phyloP scores from a whole-genome alignment of 1,140 invertebrate species.

The Anastrepha ludens region DNA sequence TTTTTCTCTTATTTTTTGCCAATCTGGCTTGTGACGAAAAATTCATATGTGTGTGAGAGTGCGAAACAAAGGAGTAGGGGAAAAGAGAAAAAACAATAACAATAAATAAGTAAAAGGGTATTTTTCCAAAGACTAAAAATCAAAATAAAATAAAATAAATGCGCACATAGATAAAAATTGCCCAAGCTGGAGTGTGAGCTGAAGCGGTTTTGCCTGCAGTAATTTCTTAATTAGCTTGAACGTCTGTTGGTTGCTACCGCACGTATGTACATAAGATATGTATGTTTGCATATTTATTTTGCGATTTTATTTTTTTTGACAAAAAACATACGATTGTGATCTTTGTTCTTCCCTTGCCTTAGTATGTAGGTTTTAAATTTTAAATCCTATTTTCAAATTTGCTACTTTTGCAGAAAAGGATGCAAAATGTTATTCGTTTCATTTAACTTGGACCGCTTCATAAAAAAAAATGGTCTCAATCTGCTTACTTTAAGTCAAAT shows the following conservation, averaged over 20 bases:
- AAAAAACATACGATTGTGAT: neutral
- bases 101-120: neutral
- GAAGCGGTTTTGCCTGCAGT: slow-evolving; percentile 64
- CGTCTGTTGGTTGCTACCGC: neutral
- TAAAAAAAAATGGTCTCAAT: no score
- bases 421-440: neutral
- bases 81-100: neutral
- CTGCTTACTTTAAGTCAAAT: no score
- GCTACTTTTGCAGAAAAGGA: neutral
- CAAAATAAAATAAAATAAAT: slow-evolving; percentile 4
- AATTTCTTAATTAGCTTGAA: slow-evolving; percentile 72
- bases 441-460: no score
- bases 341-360: no score
- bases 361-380: no score
- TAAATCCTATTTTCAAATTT: no score
- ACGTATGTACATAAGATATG: neutral
- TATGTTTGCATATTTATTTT: neutral
- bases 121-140: neutral
- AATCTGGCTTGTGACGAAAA: neutral
- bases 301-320: neutral
- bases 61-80: neutral
- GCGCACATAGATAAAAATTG: neutral
- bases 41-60: neutral
- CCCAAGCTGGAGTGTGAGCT: neutral
- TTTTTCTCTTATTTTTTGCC: no score